Evolutionary conservation across 2,113 vertebrate species (phyloP), one percentile per base, ranked within the genome.

Genomic region (Hippopotamus amphibius): DNA sequence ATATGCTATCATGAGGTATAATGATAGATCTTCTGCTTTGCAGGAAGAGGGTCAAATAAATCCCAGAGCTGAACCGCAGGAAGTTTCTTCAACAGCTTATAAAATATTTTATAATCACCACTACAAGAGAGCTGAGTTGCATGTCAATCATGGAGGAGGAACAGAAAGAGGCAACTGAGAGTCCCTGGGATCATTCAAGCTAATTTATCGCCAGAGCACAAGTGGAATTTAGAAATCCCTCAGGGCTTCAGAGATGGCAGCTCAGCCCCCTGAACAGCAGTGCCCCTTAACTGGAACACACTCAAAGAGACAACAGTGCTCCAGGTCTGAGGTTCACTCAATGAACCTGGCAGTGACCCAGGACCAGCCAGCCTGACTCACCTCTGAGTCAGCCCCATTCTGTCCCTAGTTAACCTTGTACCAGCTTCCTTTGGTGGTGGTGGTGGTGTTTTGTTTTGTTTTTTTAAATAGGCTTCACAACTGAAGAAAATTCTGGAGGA

Each of bases 61-160:
- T 3, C 14, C 10, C 6, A 83, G 68, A 30, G 12, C 4, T 85
- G 46, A 92, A 59, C 10, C 63, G 22, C 5, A 94, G 72, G 41
- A 89, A 88, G 28, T 28, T 63, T 89, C 89, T 77, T 63, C 69
- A 55, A 55, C 46, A 66, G 69, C 30, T 94, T 92, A 14, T 95
- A 82, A 96, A 88, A 68, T 92, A 59, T 88, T 96, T 92, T 88
- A n/a, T 63, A 88, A 79, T 84, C 65, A 37, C 90, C 59, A 13
- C 48, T 28, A 2, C 59, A 90, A 65, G 41, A 33, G 76, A 94
- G 57, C n/a, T 63, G 88, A 95, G n/a, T 28, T n/a, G 59, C 69
- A 14, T 50, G 22, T 93, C 43, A 71, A 10, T 72, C 57, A 61
- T 15, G 48, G 68, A 55, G 26, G 53, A 83, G 30, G 30, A 83